Evolutionary conservation across 2,888 invertebrate genomes (phyloP).

Genomic region (Melanotus villosus): DNA sequence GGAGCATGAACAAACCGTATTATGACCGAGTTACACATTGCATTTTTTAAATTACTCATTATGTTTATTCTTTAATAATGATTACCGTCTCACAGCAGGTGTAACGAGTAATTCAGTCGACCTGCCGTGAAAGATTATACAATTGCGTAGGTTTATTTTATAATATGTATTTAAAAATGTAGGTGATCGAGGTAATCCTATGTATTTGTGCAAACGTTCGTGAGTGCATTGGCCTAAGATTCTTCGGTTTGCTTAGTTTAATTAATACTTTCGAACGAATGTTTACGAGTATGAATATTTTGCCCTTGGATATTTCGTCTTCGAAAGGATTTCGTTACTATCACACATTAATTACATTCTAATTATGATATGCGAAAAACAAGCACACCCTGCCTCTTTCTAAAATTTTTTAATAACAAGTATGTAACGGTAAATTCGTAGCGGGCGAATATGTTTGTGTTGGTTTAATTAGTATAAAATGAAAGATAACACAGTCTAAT

Average conservation of each 20-base stretch:
- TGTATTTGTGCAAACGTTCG: neutral
- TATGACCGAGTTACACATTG: constrained; percentile 6
- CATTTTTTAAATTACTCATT: constrained; percentile 16
- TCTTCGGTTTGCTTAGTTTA: neutral
- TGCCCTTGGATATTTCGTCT: neutral
- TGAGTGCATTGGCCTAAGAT: neutral
- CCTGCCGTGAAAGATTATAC: constrained; percentile 17
- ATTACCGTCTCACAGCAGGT: constrained; percentile 4
- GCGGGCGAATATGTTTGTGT: too few species aligned
- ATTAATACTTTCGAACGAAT: neutral
- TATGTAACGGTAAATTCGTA: too few species aligned
- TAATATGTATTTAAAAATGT: constrained; percentile 1
- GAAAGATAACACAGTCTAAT: too few species aligned
- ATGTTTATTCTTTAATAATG: constrained; percentile 7
- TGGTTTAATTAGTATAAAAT: too few species aligned
- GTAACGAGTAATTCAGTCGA: neutral
- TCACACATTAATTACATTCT: too few species aligned
- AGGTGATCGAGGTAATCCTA: constrained; percentile 1
- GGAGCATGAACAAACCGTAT: constrained; percentile 16
- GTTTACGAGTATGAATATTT: neutral
- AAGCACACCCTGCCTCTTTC: too few species aligned
- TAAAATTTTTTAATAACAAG: too few species aligned
- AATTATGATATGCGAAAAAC: too few species aligned
- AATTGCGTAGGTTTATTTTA: constrained; percentile 8
- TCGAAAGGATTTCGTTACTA: too few species aligned